These are phyloP conservation scores for Cheilosia scutellata DNA, from an alignment of 2,888 invertebrate genomes.

Conservation along the genomic window DNA sequence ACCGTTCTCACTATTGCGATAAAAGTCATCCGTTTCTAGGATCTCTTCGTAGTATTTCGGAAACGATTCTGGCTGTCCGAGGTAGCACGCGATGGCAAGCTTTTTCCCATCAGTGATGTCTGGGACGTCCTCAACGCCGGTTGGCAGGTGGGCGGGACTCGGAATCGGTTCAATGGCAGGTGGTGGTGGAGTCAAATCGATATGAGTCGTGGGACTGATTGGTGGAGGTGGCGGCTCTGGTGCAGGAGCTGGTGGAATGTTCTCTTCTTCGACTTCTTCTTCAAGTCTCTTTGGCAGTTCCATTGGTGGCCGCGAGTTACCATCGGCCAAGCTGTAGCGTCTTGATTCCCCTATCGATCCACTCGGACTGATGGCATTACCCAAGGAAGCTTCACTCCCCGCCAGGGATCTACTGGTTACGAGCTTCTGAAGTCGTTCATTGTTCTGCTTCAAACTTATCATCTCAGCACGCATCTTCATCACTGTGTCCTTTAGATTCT, in stretches of 20 bases:
- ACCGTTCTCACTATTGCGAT: slow-evolving; percentile 85
- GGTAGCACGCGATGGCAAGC: slow-evolving; percentile 93
- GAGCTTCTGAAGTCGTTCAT: slow-evolving; percentile 95
- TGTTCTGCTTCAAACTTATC: slow-evolving; percentile 98
- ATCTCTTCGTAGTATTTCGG: slow-evolving; percentile 88
- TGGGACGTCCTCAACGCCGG: slow-evolving; percentile 86
- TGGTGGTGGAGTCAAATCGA: slow-evolving; percentile 84
- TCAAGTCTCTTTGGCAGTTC: slow-evolving; percentile 83
- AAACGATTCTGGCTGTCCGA: slow-evolving; percentile 93
- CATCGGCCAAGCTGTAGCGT: slow-evolving; percentile 87
- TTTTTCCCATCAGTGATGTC: slow-evolving; percentile 93
- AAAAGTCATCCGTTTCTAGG: slow-evolving; percentile 87
- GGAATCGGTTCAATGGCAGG: slow-evolving; percentile 82
- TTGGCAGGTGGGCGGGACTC: slow-evolving; percentile 82
- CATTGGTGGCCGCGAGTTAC: slow-evolving; percentile 84
- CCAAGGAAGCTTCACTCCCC: slow-evolving; percentile 87
- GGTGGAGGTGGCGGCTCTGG: slow-evolving; percentile 83
- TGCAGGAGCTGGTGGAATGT: slow-evolving; percentile 83
- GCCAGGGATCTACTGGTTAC: slow-evolving; percentile 89
- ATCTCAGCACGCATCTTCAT: slow-evolving; percentile 98
- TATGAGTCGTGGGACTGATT: slow-evolving; percentile 83
- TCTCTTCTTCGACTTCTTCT: slow-evolving; percentile 83
- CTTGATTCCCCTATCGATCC: slow-evolving; percentile 85
- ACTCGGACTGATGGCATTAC: slow-evolving; percentile 84
- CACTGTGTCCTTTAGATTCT: slow-evolving; percentile 97